Conservation (phyloP, 2,797 vertebrate genomes). For the Champsocephalus esox region DNA sequence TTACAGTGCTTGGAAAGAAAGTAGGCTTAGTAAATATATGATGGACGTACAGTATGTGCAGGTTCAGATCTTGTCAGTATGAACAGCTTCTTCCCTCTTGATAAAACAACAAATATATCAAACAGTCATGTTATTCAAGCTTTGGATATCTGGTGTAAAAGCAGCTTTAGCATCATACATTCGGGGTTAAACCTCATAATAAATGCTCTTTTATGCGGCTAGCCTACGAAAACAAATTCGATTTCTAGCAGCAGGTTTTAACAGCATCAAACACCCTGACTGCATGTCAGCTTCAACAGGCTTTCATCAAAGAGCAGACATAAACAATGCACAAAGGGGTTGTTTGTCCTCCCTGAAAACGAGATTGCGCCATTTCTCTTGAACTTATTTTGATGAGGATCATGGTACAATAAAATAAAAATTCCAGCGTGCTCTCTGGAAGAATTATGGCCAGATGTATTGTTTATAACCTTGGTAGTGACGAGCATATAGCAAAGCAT, state of each 20-base stretch:
- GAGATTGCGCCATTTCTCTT: slow-evolving; percentile 37
- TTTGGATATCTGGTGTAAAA: slow-evolving; percentile 14
- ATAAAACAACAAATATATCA: slow-evolving; percentile 1
- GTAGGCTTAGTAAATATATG: slow-evolving; percentile 17
- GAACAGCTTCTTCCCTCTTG: neutral
- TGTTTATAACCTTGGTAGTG: slow-evolving; percentile 17
- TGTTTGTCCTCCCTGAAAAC: slow-evolving; percentile 7
- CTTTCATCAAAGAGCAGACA: slow-evolving; percentile 29
- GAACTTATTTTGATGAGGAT: slow-evolving; percentile 27
- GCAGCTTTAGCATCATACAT: slow-evolving; percentile 1
- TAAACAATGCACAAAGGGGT: slow-evolving; percentile 24
- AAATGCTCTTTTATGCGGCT: slow-evolving; percentile 46
- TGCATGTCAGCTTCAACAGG: slow-evolving; percentile 40
- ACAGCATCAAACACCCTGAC: slow-evolving; percentile 28
- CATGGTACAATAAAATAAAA: slow-evolving; percentile 3
- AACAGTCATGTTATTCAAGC: neutral
- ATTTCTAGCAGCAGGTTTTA: slow-evolving; percentile 30
- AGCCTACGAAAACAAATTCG: slow-evolving; percentile 34
- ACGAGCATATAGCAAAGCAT: slow-evolving; percentile 22
- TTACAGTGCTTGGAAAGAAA: slow-evolving; percentile 17
- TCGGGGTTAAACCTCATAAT: slow-evolving; percentile 19
- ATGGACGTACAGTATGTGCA: neutral
- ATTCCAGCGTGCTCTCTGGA: neutral
- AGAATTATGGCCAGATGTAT: neutral
- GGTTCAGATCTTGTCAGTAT: slow-evolving; percentile 11